Evolutionary conservation across 1,140 invertebrate species (phyloP).

Genomic region (Drosophila obscura): DNA sequence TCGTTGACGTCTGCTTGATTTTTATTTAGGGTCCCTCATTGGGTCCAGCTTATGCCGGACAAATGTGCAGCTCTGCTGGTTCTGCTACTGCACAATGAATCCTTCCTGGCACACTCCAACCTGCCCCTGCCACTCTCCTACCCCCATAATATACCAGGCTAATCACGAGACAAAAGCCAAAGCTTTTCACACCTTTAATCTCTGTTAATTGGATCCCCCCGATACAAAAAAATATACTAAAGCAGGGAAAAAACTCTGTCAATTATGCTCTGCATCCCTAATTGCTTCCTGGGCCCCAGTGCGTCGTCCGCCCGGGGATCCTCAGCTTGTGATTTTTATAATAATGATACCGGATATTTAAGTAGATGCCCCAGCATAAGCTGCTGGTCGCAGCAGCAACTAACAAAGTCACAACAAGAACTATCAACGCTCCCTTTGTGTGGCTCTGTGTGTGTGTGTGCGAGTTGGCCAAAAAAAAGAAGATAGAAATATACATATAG

Average conservation of each 20-base stretch:
- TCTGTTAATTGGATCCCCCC: slow-evolving; percentile 25
- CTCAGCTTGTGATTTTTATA: slow-evolving; percentile 68
- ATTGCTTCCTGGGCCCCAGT: slow-evolving; percentile 70
- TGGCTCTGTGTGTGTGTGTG: slow-evolving; percentile 12
- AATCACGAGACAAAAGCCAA: slow-evolving; percentile 54
- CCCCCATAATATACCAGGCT: slow-evolving; percentile 6
- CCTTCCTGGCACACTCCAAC: too few relatives aligned
- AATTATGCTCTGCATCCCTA: slow-evolving; percentile 74
- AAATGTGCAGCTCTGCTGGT: background rate
- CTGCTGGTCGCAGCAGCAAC: slow-evolving; percentile 61
- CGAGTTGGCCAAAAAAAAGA: slow-evolving; percentile 24
- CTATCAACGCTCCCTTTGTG: slow-evolving; percentile 55
- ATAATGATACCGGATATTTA: slow-evolving; percentile 82
- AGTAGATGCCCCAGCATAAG: slow-evolving; percentile 74
- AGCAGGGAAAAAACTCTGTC: slow-evolving; percentile 58
- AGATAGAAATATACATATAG: slow-evolving; percentile 52
- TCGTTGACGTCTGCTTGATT: slow-evolving; percentile 49
- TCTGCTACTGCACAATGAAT: background rate
- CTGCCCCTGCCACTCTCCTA: background rate
- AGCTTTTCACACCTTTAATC: slow-evolving; percentile 59
- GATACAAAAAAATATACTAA: background rate
- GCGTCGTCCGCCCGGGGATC: slow-evolving; percentile 55
- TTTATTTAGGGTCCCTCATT: slow-evolving; percentile 66
- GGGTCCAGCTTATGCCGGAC: slow-evolving; percentile 14
- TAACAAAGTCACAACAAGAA: slow-evolving; percentile 61